Evolutionary conservation across 1,140 invertebrate species (phyloP).

Genomic region (Paraescarpia echinospica): DNA sequence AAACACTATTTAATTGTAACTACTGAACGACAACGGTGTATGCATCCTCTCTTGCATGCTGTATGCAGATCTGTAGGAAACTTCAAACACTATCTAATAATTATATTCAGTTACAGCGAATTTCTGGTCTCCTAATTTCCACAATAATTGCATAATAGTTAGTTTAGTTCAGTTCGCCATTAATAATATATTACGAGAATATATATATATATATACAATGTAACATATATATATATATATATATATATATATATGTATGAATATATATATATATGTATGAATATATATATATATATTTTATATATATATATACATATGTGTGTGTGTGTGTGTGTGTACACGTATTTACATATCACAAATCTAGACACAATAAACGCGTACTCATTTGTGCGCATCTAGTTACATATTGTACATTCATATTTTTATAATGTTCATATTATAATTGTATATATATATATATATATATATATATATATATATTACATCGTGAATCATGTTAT

Average conservation of each 20-base stretch:
- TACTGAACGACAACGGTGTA: not conserved
- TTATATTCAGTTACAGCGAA: not conserved
- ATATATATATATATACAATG: not conserved
- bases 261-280: not conserved
- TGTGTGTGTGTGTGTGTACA: conserved; percentile 12
- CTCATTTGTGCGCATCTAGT: conserved; percentile 6
- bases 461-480: conserved; percentile 21
- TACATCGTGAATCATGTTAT: too few species aligned
- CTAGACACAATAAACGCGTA: not conserved
- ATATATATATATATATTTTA: conserved; percentile 12
- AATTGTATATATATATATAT: conserved; percentile 5
- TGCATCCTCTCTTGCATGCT: not conserved
- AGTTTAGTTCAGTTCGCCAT: not conserved
- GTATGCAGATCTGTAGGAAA: not conserved
- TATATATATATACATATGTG: conserved; percentile 18
- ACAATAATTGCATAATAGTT: not conserved
- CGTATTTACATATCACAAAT: not conserved
- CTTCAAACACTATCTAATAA: not conserved
- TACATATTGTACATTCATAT: conserved; percentile 14
- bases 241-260: not conserved
- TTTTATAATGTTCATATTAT: not conserved
- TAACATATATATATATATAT: not conserved
- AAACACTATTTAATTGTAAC: not conserved
- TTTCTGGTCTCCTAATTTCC: not conserved
- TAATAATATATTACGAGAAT: not conserved